Conservation (phyloP, 2,888 invertebrate genomes). For the Melieria picta region DNA sequence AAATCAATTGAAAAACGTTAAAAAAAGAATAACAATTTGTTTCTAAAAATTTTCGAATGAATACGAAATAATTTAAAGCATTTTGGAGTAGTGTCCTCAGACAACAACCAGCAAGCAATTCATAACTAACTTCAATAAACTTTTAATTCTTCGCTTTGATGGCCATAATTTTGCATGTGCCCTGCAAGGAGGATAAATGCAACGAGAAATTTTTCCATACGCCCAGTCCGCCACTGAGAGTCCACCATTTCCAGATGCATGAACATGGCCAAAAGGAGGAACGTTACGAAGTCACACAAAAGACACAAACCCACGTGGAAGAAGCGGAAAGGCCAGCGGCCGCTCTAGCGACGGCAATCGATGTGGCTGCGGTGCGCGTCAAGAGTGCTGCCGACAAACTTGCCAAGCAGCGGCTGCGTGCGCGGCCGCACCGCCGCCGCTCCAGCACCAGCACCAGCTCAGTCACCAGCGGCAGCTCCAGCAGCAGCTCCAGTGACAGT, state of each 20-base stretch:
- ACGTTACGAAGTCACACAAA: slow-evolving; percentile 8
- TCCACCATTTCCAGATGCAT: slow-evolving; percentile 24
- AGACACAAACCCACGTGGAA: slow-evolving; percentile 17
- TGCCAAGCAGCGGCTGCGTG: slow-evolving; percentile 27
- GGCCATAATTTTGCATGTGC: too few species aligned
- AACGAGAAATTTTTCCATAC: too few species aligned
- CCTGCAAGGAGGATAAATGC: too few species aligned
- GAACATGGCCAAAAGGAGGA: slow-evolving; percentile 11
- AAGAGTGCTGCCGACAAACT: slow-evolving; percentile 18
- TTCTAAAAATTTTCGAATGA: not conserved
- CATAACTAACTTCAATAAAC: too few species aligned
- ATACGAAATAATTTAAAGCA: not conserved
- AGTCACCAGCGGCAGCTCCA: slow-evolving; percentile 23
- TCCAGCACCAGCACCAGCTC: slow-evolving; percentile 39
- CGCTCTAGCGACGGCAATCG: slow-evolving; percentile 42
- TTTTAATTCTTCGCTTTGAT: too few species aligned
- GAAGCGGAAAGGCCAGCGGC: slow-evolving; percentile 42
- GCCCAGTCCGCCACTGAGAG: too few species aligned
- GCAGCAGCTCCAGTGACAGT: slow-evolving; percentile 26
- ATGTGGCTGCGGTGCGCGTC: slow-evolving; percentile 24
- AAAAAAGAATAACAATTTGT: not conserved
- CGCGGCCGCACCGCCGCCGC: not conserved
- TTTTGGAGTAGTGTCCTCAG: not conserved
- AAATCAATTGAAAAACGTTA: too few species aligned
- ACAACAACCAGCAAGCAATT: slow-evolving; percentile 23